Evolutionary conservation across 2,888 invertebrate genomes (phyloP).

Genomic region (Strigamia maritima): DNA sequence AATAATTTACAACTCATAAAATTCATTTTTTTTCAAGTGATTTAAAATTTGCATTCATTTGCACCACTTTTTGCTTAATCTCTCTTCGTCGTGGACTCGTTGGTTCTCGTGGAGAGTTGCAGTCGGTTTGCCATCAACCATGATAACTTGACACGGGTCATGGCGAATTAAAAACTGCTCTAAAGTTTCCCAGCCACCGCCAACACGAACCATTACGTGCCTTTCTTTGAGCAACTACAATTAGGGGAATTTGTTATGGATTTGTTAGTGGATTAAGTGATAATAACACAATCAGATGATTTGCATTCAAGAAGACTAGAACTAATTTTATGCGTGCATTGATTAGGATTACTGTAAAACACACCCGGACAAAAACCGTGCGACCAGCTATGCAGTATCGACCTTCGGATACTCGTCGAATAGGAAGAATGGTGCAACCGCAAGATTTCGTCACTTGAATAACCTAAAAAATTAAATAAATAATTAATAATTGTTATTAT

Average conservation of each 20-base stretch:
- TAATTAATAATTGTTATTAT: no score
- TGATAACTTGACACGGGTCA: conserved; percentile 69
- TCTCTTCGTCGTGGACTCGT: conserved; percentile 12
- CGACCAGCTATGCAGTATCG: conserved; percentile 81
- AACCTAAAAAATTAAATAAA: conserved; percentile 13
- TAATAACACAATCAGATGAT: background rate
- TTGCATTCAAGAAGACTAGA: background rate
- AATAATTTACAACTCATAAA: background rate
- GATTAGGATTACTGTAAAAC: conserved; percentile 47
- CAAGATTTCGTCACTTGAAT: conserved; percentile 35
- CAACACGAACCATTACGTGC: conserved; percentile 95
- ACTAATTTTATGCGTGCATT: background rate
- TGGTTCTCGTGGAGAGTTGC: conserved; percentile 28
- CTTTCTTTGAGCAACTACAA: conserved; percentile 77
- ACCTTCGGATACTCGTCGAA: conserved; percentile 77
- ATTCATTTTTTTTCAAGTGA: background rate
- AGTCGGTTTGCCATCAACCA: conserved; percentile 39
- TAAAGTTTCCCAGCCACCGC: conserved; percentile 90
- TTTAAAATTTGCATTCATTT: background rate
- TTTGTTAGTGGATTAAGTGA: background rate
- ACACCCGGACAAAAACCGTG: conserved; percentile 81
- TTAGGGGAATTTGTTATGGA: conserved; percentile 26
- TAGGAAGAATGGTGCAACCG: conserved; percentile 45
- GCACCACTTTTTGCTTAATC: background rate
- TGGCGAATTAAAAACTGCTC: conserved; percentile 86